Conservation (phyloP, 2,113 vertebrate species). For the Eptatretus burgeri region DNA sequence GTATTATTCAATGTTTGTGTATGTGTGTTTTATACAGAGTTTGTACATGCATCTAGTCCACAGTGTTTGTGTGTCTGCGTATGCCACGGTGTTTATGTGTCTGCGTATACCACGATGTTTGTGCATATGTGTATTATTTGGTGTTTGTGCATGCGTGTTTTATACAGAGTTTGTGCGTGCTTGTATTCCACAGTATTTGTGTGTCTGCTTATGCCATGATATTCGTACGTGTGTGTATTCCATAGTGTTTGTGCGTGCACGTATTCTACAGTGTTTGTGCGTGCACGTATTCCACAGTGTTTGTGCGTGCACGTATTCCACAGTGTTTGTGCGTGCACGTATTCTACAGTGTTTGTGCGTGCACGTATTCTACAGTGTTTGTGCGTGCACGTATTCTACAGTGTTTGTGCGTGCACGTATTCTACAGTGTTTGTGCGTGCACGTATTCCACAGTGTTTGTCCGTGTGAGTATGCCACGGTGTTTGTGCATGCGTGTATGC, state of each 20-base stretch:
- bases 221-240: not conserved
- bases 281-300: not conserved
- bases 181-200: not conserved
- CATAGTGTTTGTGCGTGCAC: not conserved
- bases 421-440: not conserved
- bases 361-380: not conserved
- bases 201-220: not conserved
- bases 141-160: not conserved
- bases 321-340: not conserved
- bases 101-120: not conserved
- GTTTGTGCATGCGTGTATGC: not conserved
- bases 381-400: not conserved
- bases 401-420: not conserved
- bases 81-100: not conserved
- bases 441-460: not conserved
- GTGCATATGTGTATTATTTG: not conserved
- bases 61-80: not conserved
- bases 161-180: not conserved
- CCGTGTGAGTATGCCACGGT: not conserved
- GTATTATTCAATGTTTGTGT: not conserved
- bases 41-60: not conserved
- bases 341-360: not conserved
- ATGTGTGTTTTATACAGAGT: not conserved
- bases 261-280: not conserved
- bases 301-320: not conserved